Conservation (phyloP, 2,888 invertebrate species). For the Papilio elwesi region DNA sequence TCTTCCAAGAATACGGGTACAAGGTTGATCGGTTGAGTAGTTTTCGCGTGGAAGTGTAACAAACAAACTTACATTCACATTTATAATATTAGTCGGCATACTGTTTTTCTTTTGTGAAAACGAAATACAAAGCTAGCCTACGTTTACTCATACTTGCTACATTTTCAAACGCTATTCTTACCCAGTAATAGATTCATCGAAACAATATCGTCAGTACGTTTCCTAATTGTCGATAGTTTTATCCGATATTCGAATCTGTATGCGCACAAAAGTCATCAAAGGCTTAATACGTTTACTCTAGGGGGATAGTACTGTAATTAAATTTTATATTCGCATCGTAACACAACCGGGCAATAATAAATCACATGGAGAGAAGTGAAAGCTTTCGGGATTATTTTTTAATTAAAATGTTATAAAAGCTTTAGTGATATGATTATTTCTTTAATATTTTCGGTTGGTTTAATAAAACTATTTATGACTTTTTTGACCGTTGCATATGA, state of each 20-base stretch:
- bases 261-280: conserved; percentile 23
- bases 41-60: no score
- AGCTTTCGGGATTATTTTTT: conserved; percentile 25
- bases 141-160: no score
- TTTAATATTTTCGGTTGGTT: not conserved
- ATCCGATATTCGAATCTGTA: not conserved
- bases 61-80: no score
- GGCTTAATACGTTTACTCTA: conserved; percentile 30
- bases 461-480: not conserved
- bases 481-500: not conserved
- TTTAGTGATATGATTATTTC: not conserved
- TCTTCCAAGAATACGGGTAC: no score
- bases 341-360: conserved; percentile 21
- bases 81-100: no score
- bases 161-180: no score
- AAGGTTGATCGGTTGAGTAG: no score
- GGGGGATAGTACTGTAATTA: conserved; percentile 30
- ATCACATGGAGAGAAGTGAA: conserved; percentile 17
- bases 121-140: no score
- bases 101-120: no score
- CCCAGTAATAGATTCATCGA: not conserved
- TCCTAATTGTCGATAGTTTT: conserved; percentile 1
- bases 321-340: conserved; percentile 35
- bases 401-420: conserved; percentile 24
- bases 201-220: not conserved